Base-by-base conservation (phyloP, 2,888 invertebrate genomes). In the Blastobasis adustella region DNA sequence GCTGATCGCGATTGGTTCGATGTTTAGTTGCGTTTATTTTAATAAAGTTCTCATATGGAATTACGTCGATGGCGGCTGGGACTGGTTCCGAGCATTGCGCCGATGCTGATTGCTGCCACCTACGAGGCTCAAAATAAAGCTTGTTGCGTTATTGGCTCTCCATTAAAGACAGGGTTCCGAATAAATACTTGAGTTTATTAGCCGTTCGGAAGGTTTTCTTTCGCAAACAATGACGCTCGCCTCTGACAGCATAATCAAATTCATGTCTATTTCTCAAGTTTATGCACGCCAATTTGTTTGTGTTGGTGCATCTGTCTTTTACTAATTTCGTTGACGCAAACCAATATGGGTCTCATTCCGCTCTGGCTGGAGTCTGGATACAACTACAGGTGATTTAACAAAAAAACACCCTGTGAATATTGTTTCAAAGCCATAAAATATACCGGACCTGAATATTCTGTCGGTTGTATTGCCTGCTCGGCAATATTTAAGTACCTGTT, bases 1-100 rank as follows among this genome's bases (percentile, higher is more conserved):
- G 77, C 71, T 72, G 77, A 74, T 79, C 73, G 79, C 81, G 81
- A 83, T 83, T 79, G 84, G 82, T 72, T 72, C 69, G 72, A 76
- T 71, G 53, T 76, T 78, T 71, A 73, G 75, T 74, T 79, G 75
- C 72, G 67, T 79, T 77, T 78, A 77, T 79, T 77, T 77, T 66
- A 76, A 80, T 79, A 68, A 63, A 70, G 70, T 63, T 65, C 67
- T 69, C 67, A 63, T 65, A 66, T 67, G 66, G 71, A 69, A 71
- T 73, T 75, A 73, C 65, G 61, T 23, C 23, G 41, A 8, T 59
- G 61, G 65, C 57, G 60, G 53, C 47, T 55, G 58, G 61, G 70
- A 76, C 79, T 74, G 77, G 82, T 79, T 79, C 76, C 70, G 23
- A 65, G 71, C 69, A 73, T 76, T 74, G 71, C 67, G 67, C 62